Base-by-base conservation (phyloP, 2,888 invertebrate genomes). In the Aporophyla lueneburgensis region DNA sequence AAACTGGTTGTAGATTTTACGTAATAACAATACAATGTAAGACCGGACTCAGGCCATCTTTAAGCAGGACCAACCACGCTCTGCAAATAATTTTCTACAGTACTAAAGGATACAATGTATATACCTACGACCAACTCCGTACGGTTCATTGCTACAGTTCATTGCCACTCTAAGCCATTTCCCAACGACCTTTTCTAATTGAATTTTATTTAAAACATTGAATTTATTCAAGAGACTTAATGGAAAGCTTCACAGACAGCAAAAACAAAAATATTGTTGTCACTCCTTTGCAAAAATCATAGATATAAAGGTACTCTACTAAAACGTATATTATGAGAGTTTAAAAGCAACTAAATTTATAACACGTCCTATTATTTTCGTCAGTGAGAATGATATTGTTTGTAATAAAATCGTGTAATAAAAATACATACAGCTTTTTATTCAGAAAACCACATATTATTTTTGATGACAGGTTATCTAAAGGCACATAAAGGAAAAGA, bases 391-490 rank as follows among this genome's bases (percentile, higher is more conserved):
- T 59, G 27, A 59, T 19, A 27, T 27, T 46, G 24, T 43, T 43
- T 12, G 70, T 46, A 70, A 51, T 63, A 61, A 56, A 19, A 43
- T 33, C 33, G 33, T 33, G 43, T 16, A 81, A 62, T 66, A 49
- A 61, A 71, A 61, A 62, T 9, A 66, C 46, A 9, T 66, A 62
- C 62, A 81, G 33, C 16, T 54, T 46, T 12, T 10, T 33, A 67
- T 59, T 70, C 56, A 40, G 51, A 46, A 62, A 56, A 49, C 68
- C n/a, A 33, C 62, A 67, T 40, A 62, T 83, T 69, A 58, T 63
- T 69, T 78, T 78, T 78, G 58, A 61, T 77, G 66, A 58, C 66
- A 77, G 54, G 59, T 76, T 83, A 78, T 58, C 58, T 78, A 51
- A 69, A 56, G 54, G 51, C 68, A 65, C 78, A 84, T 78, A 68